Conservation (phyloP, 2,797 vertebrate species). For the Champsocephalus gunnari region DNA sequence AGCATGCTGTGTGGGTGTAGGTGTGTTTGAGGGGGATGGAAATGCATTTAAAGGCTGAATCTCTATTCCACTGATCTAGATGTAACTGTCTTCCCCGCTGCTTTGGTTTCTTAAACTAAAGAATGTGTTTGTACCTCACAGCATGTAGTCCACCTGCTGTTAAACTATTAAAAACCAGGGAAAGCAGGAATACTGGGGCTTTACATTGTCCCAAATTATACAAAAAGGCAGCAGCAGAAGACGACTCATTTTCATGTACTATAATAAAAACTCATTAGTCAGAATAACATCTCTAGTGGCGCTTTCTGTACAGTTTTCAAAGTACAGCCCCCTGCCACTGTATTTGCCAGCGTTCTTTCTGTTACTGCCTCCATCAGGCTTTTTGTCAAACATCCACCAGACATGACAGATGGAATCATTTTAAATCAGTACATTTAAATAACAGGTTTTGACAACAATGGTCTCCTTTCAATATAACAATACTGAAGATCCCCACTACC, state of each 20-base stretch:
- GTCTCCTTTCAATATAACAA: no score
- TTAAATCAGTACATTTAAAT: no score
- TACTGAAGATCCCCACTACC: no score
- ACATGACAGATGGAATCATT: no score
- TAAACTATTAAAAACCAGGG: conserved; percentile 15
- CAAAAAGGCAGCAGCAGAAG: not conserved
- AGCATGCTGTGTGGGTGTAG: conserved; percentile 54
- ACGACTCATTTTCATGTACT: not conserved
- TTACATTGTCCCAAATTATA: not conserved
- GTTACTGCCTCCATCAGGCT: no score
- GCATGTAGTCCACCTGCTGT: conserved; percentile 35
- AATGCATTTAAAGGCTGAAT: conserved; percentile 30
- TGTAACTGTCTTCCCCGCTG: conserved; percentile 36
- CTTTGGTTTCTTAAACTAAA: conserved; percentile 39
- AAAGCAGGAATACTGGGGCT: conserved; percentile 7
- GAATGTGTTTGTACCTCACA: conserved; percentile 37
- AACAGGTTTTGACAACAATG: no score
- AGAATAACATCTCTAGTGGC: not conserved
- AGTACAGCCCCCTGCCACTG: no score
- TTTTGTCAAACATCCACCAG: no score
- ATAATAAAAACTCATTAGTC: not conserved
- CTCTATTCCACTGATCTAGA: conserved; percentile 35
- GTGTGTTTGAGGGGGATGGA: conserved; percentile 51
- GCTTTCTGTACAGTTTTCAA: no score
- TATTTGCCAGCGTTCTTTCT: no score